A percentile compares a stretch with the other conserved stretches of the same genome.
phyloP scores from a whole-genome alignment of 2,888 invertebrate species.

The Cistogaster globosa region DNA sequence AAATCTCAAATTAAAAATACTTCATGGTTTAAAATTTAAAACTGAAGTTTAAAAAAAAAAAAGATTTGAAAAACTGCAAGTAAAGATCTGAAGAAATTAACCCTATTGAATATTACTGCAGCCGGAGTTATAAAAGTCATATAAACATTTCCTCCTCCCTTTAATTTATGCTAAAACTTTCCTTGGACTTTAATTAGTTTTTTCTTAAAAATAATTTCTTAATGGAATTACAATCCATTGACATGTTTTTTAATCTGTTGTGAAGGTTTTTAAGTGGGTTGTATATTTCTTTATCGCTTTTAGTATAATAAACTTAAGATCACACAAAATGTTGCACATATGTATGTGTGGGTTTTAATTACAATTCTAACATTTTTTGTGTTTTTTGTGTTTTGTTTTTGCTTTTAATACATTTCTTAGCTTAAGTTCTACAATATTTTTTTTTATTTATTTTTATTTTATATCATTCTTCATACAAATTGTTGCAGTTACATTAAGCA shows the following conservation, averaged over 20 bases:
- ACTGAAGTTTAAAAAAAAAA: no score
- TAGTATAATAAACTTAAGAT: not conserved
- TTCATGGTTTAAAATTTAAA: no score
- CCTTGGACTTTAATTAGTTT: not conserved
- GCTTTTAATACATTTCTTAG: not conserved
- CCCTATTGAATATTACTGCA: no score
- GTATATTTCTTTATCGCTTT: not conserved
- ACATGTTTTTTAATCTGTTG: conserved; percentile 7
- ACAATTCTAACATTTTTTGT: not conserved
- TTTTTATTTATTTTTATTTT: not conserved
- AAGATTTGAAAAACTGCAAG: no score
- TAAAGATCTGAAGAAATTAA: no score
- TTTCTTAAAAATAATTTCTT: not conserved
- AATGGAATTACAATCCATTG: not conserved
- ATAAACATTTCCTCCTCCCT: not conserved
- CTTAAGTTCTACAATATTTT: not conserved
- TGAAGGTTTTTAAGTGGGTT: conserved; percentile 46
- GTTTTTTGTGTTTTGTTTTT: not conserved
- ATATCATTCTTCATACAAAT: conserved; percentile 3
- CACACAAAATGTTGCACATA: not conserved
- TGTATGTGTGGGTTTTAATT: conserved; percentile 29
- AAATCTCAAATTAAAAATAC: no score
- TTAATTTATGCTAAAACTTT: not conserved
- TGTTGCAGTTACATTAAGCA: conserved; percentile 30
- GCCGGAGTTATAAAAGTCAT: no score